Evolutionary conservation across 2,113 vertebrate genomes (phyloP).

Genomic region (Chunga burmeisteri): DNA sequence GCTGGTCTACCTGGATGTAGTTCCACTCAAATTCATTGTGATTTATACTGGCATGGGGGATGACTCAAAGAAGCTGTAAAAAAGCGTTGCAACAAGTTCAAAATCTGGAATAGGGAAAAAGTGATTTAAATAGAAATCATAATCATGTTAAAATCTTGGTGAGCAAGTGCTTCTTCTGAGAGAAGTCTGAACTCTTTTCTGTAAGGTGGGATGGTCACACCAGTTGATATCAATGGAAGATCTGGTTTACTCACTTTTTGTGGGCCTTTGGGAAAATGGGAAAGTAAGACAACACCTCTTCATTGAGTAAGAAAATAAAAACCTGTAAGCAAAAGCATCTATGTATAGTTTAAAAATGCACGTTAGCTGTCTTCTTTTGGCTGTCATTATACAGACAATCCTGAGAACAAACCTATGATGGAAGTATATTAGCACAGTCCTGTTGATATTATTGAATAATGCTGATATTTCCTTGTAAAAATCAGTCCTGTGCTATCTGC

Average conservation of each 20-base stretch:
- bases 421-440: neutral
- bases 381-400: neutral
- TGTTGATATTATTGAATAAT: neutral
- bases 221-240: neutral
- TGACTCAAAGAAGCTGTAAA: neutral
- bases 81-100: neutral
- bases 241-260: neutral
- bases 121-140: neutral
- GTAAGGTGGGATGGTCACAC: neutral
- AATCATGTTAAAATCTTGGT: neutral
- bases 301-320: rapidly evolving
- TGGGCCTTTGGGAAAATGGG: neutral
- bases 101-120: neutral
- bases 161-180: neutral
- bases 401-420: neutral
- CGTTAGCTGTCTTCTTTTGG: neutral
- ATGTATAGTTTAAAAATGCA: neutral
- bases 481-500: neutral
- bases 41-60: neutral
- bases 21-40: neutral
- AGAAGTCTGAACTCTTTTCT: neutral
- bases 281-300: rapidly evolving
- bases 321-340: neutral
- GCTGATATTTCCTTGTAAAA: neutral
- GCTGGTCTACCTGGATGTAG: neutral